Evolutionary conservation across 2,113 vertebrate genomes (phyloP).

Genomic region (Scytalopus superciliaris): DNA sequence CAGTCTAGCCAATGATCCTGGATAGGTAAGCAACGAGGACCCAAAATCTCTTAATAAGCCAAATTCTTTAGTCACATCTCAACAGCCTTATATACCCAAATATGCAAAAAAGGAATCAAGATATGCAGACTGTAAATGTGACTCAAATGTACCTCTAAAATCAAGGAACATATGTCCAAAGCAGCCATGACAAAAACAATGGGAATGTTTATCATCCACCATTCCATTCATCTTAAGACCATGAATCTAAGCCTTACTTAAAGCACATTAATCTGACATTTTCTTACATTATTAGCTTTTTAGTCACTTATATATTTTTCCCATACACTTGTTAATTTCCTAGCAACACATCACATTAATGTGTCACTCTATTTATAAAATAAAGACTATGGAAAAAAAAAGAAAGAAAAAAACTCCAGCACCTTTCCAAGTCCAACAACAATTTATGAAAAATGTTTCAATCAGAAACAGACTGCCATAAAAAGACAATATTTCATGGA

Average conservation of each 20-base stretch:
- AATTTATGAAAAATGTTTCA: neutral
- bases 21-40: neutral
- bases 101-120: neutral
- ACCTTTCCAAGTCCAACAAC: neutral
- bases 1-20: neutral
- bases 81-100: neutral
- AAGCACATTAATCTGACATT: neutral
- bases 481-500: slow-evolving; percentile 26
- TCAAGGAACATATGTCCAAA: neutral
- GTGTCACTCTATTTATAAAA: neutral
- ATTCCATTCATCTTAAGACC: neutral
- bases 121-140: neutral
- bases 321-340: neutral
- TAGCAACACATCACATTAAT: neutral
- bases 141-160: neutral
- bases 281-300: neutral
- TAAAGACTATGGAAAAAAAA: neutral
- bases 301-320: neutral
- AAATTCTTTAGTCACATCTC: neutral
- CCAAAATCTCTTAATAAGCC: neutral
- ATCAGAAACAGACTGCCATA: neutral
- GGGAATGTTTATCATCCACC: neutral
- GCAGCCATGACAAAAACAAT: neutral
- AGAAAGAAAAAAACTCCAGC: neutral
- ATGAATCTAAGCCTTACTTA: neutral